Percentiles rank a stretch among this genome's conserved stretches.
These are phyloP conservation scores for Gallinago undulata DNA, from an alignment of 2,113 vertebrate genomes.

Conservation along the genomic window DNA sequence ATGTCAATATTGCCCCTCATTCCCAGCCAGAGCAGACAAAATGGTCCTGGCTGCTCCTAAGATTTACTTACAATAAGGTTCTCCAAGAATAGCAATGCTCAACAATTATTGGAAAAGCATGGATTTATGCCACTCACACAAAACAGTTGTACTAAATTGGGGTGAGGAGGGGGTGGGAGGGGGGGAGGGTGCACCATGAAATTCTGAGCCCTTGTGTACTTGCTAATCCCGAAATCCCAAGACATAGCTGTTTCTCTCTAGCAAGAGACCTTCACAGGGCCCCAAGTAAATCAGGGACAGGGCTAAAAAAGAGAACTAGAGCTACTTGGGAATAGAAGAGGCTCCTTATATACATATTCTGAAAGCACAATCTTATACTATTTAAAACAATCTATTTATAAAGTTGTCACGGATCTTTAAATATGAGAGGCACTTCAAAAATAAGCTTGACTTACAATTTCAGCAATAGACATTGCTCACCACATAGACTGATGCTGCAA, in stretches of 20 bases:
- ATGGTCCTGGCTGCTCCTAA: neutral
- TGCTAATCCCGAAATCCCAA: neutral
- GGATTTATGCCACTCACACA: neutral
- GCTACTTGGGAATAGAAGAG: neutral
- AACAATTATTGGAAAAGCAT: neutral
- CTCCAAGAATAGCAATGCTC: neutral
- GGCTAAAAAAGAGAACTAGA: slow-evolving; percentile 17
- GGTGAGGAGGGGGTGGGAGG: neutral
- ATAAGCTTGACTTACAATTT: neutral
- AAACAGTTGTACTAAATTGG: neutral
- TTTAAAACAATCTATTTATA: slow-evolving; percentile 56
- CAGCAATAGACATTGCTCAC: neutral
- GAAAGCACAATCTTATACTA: neutral
- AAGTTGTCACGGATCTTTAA: slow-evolving; percentile 9
- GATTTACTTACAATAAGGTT: neutral
- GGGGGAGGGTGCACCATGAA: neutral
- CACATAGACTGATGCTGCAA: neutral
- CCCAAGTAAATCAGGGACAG: neutral
- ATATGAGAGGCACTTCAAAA: slow-evolving; percentile 24
- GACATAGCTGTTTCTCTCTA: neutral
- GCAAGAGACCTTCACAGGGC: neutral
- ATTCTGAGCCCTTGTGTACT: neutral
- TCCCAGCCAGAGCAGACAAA: neutral
- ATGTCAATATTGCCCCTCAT: neutral
- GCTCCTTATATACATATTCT: neutral